Evolutionary conservation across 1,140 invertebrate genomes (phyloP), one percentile per base, ranked within the genome.

Genomic region (Stegodyphus mimosarum): DNA sequence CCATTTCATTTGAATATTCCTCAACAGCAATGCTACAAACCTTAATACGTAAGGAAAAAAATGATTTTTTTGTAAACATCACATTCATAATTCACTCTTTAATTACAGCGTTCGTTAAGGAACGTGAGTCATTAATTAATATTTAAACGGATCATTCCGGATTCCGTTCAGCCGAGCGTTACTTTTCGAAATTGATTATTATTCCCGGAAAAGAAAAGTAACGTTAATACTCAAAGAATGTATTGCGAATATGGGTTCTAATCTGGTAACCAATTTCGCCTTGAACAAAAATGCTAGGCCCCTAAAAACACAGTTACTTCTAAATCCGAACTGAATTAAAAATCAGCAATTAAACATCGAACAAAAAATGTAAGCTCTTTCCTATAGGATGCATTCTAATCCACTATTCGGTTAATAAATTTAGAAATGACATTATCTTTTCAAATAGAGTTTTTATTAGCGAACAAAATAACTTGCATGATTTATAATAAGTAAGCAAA

Each of bases 121-220:
- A 60, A 60, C 15, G 55, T 5, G 55, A 60, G 55, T 15, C 55
- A 60, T 60, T 60, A 60, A 60, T 60, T 60, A 60, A 60, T 60
- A 60, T 60, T 60, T 60, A 60, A 60, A 15, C 15, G 55, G 55
- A 60, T 60, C 55, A 60, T 60, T 60, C 55, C 9, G 15, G 55
- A 60, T 60, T 15, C 55, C 9, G 55, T 15, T 15, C 55, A 60
- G 55, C 55, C 9, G 55, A 60, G 55, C 55, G 55, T 60, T 60
- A 60, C 55, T 60, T 60, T 60, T 60, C 55, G 55, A 15, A 60
- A 60, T 60, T 60, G 55, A 60, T 60, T 60, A 60, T 60, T 60
- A 60, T 60, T 60, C 55, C 33, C 15, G 15, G 0, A 60, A 60
- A 60, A 60, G 55, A 60, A 60, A 60, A 60, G 55, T 15, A 9